phyloP scores from a whole-genome alignment of 2,113 vertebrate species.

The Myiagra hebetior region DNA sequence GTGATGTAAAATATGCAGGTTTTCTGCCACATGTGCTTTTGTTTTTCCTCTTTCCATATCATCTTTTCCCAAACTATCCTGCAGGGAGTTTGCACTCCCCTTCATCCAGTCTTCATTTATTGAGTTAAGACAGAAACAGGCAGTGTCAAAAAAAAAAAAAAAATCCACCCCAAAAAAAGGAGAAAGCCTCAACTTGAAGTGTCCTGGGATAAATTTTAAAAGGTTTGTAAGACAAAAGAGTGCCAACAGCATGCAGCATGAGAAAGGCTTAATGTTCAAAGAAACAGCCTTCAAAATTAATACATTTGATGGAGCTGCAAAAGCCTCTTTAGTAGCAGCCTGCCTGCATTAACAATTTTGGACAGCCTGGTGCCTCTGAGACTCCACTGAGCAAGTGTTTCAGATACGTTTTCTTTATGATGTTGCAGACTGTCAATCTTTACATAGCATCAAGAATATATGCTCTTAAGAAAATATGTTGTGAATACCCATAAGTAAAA shows the following conservation, averaged over 20 bases:
- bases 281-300: slow-evolving; percentile 46
- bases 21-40: neutral
- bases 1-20: neutral
- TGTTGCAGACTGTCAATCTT: neutral
- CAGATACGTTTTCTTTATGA: neutral
- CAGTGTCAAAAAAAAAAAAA: neutral
- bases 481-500: neutral
- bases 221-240: slow-evolving; percentile 40
- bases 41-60: neutral
- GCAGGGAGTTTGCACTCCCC: neutral
- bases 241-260: slow-evolving; percentile 3
- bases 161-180: neutral
- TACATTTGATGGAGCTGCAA: slow-evolving; percentile 1
- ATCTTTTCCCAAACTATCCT: neutral
- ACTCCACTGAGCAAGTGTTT: neutral
- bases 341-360: neutral
- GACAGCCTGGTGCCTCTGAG: neutral
- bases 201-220: slow-evolving; percentile 15
- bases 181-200: neutral
- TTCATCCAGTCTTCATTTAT: neutral
- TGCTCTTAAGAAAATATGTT: neutral
- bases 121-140: neutral
- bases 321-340: slow-evolving; percentile 3
- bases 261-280: slow-evolving; percentile 36
- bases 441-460: neutral